Percentiles rank a stretch among this genome's conserved stretches.
Conservation (phyloP, 2,113 vertebrate species). For the Bos indicus region DNA sequence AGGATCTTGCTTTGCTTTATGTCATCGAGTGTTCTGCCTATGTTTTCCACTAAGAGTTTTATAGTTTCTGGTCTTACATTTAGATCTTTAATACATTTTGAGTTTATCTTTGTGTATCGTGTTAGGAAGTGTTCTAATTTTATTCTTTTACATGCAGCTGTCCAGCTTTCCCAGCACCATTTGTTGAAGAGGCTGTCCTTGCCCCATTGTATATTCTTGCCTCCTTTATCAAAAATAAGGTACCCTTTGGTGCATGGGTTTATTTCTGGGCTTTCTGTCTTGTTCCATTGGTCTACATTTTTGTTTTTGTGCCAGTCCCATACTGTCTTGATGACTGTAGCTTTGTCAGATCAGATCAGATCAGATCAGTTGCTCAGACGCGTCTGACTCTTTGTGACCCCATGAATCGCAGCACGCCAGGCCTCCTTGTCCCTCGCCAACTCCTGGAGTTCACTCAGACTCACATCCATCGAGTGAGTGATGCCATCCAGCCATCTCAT, state of each 20-base stretch:
- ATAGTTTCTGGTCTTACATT: not conserved
- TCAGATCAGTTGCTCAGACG: too few relatives aligned
- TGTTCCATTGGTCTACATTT: not conserved
- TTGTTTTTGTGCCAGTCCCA: not conserved
- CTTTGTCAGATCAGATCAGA: not conserved
- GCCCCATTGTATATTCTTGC: not conserved
- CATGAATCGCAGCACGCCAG: too few relatives aligned
- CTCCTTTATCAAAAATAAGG: not conserved
- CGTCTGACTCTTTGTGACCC: too few relatives aligned
- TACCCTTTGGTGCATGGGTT: not conserved
- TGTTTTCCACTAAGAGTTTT: not conserved
- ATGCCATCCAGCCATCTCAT: too few relatives aligned
- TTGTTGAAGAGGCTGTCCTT: not conserved
- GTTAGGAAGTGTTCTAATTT: not conserved
- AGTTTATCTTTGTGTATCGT: not conserved
- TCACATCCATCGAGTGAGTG: too few relatives aligned
- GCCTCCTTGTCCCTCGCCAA: too few relatives aligned
- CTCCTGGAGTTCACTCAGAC: too few relatives aligned
- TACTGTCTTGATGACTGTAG: not conserved
- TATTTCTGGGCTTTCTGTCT: not conserved
- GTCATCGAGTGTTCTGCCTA: not conserved
- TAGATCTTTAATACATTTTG: not conserved
- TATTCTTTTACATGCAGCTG: not conserved
- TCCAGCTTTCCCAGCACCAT: not conserved
- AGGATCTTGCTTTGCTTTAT: not conserved